Evolutionary conservation across 2,113 vertebrate genomes (phyloP).

Genomic region (Falco punctatus): DNA sequence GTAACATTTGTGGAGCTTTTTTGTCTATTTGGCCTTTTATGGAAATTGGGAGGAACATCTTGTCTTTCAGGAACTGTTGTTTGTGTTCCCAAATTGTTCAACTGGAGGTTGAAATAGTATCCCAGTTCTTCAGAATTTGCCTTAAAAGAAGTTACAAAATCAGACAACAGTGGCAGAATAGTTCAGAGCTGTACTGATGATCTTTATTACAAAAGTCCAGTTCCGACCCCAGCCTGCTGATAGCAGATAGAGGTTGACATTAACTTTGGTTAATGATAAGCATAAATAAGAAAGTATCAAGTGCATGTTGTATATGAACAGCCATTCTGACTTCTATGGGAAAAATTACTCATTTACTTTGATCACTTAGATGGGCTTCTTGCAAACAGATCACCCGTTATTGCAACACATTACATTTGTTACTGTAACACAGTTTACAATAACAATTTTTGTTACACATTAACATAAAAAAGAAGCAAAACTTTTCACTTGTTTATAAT

Average conservation of each 20-base stretch:
- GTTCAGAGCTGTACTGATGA: not conserved
- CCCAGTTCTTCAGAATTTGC: not conserved
- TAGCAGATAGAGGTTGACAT: not conserved
- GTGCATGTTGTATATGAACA: not conserved
- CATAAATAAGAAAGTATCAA: not conserved
- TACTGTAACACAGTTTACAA: too few relatives aligned
- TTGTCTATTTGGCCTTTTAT: not conserved
- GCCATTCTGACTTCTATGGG: not conserved
- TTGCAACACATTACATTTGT: too few relatives aligned
- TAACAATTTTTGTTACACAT: not conserved
- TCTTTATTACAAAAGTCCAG: not conserved
- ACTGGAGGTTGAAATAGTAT: not conserved
- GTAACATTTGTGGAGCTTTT: too few relatives aligned
- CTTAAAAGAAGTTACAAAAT: not conserved
- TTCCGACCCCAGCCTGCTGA: not conserved
- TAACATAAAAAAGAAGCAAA: not conserved
- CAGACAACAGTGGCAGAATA: not conserved
- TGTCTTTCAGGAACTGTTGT: not conserved
- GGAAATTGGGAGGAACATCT: not conserved
- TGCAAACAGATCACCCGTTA: not conserved
- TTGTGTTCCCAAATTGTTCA: not conserved
- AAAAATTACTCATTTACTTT: not conserved
- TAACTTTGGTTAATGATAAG: conserved; percentile 46
- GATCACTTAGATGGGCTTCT: not conserved
- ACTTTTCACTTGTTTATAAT: not conserved